Evolutionary conservation across 2,113 vertebrate genomes (phyloP), one percentile per base, ranked within the genome.

Genomic region (Reinhardtius hippoglossoides): DNA sequence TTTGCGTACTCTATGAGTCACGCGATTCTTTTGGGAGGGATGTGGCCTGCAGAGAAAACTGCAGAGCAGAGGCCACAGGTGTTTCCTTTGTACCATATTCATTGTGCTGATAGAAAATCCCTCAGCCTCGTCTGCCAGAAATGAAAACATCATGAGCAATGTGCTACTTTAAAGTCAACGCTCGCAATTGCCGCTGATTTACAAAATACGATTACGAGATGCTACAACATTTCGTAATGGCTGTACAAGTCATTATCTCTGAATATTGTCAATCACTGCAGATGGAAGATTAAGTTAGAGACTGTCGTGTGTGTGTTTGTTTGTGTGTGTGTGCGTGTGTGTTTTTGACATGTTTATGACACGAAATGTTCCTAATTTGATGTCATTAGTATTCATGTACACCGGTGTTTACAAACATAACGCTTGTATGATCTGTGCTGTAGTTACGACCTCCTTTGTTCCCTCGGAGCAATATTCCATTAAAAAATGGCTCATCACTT

Each of bases 31-130:
- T 69, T 58, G 56, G 80, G 24, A 4, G 61, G 78, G 89, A 52
- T 54, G 9, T 2, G 24, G 18, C 31, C 23, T 14, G 61, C 42
- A 66, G 21, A 71, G 9, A 20, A 57, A 37, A 63, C 52, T 59
- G 61, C 48, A 55, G 61, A 80, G 83, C 73, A 48, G 56, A 82
- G 84, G 79, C 74, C 82, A 84, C 88, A 90, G 83, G 89, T 91
- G 78, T 79, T 83, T 82, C 76, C 54, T 31, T 62, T 69, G 44
- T 61, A 54, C 52, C 78, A 78, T 59, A 52, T 78, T 84, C 61
- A 71, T 73, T 71, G 23, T 55, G 55, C 80, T 66, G 71, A 73
- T 67, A 67, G 73, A 67, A 77, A 79, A 81, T 72, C 67, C 21
- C 68, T 57, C 46, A 64, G 56, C 27, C 37, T 50, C 56, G 70